Conservation (phyloP, 23 tunicate genomes). For the Trididemnum nubilum region DNA sequence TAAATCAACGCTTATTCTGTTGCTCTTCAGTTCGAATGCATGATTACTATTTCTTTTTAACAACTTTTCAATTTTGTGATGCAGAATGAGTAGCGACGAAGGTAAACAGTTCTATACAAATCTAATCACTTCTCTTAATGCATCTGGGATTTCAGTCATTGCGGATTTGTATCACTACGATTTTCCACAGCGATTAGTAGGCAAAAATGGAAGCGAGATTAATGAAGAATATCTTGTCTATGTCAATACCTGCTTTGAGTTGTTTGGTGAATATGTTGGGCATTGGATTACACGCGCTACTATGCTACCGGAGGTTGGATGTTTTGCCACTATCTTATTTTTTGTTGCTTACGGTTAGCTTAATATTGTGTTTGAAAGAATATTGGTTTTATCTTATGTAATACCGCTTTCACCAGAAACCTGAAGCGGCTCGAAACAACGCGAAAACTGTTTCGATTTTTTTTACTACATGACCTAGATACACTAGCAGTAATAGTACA, state of each 20-base stretch:
- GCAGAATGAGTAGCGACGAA: slow-evolving; percentile 10
- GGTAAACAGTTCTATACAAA: slow-evolving; percentile 37
- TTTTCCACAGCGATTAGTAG: slow-evolving; percentile 42
- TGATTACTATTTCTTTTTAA: too few species aligned
- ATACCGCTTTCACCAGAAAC: too few species aligned
- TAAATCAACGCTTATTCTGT: too few species aligned
- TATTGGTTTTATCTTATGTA: too few species aligned
- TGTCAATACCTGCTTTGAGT: slow-evolving; percentile 32
- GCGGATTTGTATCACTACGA: slow-evolving; percentile 83
- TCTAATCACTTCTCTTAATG: slow-evolving; percentile 37
- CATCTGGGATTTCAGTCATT: slow-evolving; percentile 43
- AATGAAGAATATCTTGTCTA: slow-evolving; percentile 44
- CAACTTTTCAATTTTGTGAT: neutral
- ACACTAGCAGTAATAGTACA: too few species aligned
- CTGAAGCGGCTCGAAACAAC: too few species aligned
- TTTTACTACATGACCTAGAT: too few species aligned
- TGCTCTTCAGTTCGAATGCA: too few species aligned
- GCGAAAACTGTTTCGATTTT: too few species aligned
- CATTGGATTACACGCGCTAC: slow-evolving; percentile 75
- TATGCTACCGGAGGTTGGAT: slow-evolving; percentile 66
- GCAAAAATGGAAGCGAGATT: slow-evolving; percentile 45
- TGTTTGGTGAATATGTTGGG: slow-evolving; percentile 33
- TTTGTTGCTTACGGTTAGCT: too few species aligned
- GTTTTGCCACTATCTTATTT: too few species aligned
- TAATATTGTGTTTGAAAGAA: too few species aligned